Evolutionary conservation across 2,797 vertebrate genomes (phyloP).

Genomic region (Lepidocolaptes lacrymiger): DNA sequence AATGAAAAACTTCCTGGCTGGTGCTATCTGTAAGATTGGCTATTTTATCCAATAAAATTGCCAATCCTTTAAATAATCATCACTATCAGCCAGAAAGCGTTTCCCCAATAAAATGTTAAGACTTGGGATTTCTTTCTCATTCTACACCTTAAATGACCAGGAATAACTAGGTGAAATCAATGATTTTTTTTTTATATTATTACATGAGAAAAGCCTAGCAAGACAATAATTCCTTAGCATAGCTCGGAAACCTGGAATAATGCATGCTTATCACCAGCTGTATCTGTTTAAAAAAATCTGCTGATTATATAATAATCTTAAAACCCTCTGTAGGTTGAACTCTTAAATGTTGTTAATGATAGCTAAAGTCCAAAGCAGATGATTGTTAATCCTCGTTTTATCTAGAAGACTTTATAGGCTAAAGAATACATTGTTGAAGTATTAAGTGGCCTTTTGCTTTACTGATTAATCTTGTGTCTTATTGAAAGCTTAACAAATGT

Average conservation of each 20-base stretch:
- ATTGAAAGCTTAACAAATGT: background rate
- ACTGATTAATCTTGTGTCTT: background rate
- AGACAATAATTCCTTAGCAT: background rate
- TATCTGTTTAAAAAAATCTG: background rate
- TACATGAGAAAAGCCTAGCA: background rate
- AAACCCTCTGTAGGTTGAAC: background rate
- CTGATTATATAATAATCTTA: conserved; percentile 2
- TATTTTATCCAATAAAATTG: background rate
- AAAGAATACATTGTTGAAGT: background rate
- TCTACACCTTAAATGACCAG: background rate
- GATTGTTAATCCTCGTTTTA: background rate
- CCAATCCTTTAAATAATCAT: background rate
- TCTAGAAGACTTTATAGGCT: background rate
- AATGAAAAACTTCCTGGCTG: background rate
- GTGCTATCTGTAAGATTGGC: background rate
- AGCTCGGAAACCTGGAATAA: background rate
- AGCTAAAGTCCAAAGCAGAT: conserved; percentile 7
- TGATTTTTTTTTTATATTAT: background rate
- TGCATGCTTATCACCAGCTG: background rate
- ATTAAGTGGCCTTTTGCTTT: background rate
- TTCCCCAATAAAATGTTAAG: background rate
- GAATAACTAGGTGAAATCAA: background rate
- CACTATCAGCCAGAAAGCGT: background rate
- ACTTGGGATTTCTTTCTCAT: background rate
- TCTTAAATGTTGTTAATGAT: background rate